Percentiles rank a stretch among this genome's conserved stretches.
Conservation (phyloP, 2,113 vertebrate species). For the Stegostoma tigrinum region DNA sequence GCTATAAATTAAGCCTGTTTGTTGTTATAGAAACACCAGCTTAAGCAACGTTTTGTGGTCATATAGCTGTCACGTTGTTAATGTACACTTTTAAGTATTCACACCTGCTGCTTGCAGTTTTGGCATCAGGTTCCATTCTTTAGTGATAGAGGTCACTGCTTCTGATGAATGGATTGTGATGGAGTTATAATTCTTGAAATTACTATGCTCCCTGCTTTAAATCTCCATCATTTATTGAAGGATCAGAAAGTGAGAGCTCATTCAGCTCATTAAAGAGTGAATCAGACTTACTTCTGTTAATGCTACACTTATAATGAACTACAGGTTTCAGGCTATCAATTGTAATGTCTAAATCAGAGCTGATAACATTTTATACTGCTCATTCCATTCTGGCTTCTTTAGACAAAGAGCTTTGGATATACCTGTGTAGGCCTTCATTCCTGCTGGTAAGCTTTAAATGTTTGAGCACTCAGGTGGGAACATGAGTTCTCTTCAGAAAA, state of each 20-base stretch:
- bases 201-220: not conserved
- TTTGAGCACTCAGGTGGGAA: not conserved
- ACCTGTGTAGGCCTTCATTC: not conserved
- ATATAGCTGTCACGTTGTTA: slow-evolving; percentile 16
- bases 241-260: not conserved
- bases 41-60: not conserved
- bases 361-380: not conserved
- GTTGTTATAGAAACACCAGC: not conserved
- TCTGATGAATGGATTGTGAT: slow-evolving; percentile 6
- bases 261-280: not conserved
- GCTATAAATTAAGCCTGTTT: slow-evolving; percentile 4
- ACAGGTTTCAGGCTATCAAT: not conserved
- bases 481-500: not conserved
- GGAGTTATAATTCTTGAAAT: not conserved
- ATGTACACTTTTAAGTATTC: slow-evolving; percentile 13
- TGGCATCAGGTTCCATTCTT: not conserved
- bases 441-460: not conserved
- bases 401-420: not conserved
- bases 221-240: not conserved
- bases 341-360: not conserved
- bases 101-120: not conserved
- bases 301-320: not conserved
- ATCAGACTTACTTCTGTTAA: not conserved
- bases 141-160: slow-evolving; percentile 25
- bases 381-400: not conserved